A percentile compares a stretch with the other conserved stretches of the same genome.
These are phyloP conservation scores for Cerastis rubricosa DNA, from an alignment of 2,888 invertebrate genomes.

Conservation along the genomic window DNA sequence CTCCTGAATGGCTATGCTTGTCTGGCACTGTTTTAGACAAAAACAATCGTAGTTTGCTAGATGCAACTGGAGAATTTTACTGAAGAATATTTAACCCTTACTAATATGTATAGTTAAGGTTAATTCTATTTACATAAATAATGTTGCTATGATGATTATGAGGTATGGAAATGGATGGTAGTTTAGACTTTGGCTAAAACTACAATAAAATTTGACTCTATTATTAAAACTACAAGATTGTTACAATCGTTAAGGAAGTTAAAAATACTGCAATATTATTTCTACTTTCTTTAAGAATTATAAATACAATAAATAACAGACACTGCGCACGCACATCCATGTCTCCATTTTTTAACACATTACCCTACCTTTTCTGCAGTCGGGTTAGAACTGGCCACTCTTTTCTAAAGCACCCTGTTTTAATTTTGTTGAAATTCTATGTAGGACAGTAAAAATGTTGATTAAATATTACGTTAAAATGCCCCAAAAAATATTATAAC, in stretches of 20 bases:
- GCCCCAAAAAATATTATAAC: slow-evolving; percentile 27
- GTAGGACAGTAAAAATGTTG: neutral
- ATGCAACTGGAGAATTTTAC: neutral
- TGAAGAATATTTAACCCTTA: too few relatives aligned
- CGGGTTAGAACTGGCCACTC: slow-evolving; percentile 12
- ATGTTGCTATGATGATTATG: slow-evolving; percentile 23
- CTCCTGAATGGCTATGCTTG: neutral
- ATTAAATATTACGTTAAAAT: slow-evolving; percentile 25
- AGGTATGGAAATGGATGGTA: slow-evolving; percentile 36
- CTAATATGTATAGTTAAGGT: neutral
- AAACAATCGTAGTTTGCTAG: neutral
- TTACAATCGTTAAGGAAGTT: slow-evolving; percentile 30
- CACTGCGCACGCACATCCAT: slow-evolving; percentile 32
- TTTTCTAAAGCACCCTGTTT: slow-evolving; percentile 39
- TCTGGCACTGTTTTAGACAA: neutral
- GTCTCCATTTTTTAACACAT: slow-evolving; percentile 24
- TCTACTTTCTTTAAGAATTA: slow-evolving; percentile 26
- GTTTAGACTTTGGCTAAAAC: slow-evolving; percentile 7
- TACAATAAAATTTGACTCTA: slow-evolving; percentile 23
- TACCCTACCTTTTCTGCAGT: slow-evolving; percentile 29
- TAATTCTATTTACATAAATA: slow-evolving; percentile 46
- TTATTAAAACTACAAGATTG: slow-evolving; percentile 32
- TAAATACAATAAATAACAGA: slow-evolving; percentile 42
- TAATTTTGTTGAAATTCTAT: slow-evolving; percentile 24
- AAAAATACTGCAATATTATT: slow-evolving; percentile 43